phyloP scores from a whole-genome alignment of 2,888 invertebrate species.

The Ichneumoninae sp. region DNA sequence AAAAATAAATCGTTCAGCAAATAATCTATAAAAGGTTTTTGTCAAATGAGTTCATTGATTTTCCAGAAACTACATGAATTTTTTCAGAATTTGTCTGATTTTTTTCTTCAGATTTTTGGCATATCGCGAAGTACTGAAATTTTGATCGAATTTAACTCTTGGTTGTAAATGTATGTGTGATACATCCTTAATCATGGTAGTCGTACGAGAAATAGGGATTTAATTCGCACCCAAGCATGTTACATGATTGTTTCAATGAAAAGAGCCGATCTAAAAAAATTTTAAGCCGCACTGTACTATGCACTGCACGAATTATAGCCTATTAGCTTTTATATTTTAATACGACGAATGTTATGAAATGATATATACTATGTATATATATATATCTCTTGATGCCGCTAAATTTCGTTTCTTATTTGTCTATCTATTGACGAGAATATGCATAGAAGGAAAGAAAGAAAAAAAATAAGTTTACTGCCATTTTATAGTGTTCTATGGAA shows the following conservation, averaged over 20 bases:
- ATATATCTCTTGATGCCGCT: constrained; percentile 50
- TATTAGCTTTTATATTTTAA: constrained; percentile 61
- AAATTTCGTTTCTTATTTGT: constrained; percentile 33
- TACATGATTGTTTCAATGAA: constrained; percentile 48
- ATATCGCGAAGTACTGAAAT: no score
- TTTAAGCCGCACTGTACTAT: constrained; percentile 67
- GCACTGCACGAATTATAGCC: constrained; percentile 78
- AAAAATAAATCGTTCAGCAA: no score
- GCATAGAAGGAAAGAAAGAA: constrained; percentile 34
- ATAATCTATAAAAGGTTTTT: no score
- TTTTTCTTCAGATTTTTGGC: no score
- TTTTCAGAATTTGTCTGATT: no score
- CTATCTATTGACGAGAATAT: constrained; percentile 20
- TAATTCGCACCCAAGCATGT: constrained; percentile 74
- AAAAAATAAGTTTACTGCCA: constrained; percentile 1
- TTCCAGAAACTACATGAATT: no score
- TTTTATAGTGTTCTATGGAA: constrained; percentile 54
- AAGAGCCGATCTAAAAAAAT: constrained; percentile 44
- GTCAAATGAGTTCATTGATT: no score
- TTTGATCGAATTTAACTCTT: no score
- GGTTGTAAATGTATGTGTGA: background rate
- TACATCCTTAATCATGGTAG: constrained; percentile 14
- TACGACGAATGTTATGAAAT: constrained; percentile 52
- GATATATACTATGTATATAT: constrained; percentile 18
- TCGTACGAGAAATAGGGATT: constrained; percentile 71